Conservation (phyloP, 2,888 invertebrate genomes). For the Volucella inanis region DNA sequence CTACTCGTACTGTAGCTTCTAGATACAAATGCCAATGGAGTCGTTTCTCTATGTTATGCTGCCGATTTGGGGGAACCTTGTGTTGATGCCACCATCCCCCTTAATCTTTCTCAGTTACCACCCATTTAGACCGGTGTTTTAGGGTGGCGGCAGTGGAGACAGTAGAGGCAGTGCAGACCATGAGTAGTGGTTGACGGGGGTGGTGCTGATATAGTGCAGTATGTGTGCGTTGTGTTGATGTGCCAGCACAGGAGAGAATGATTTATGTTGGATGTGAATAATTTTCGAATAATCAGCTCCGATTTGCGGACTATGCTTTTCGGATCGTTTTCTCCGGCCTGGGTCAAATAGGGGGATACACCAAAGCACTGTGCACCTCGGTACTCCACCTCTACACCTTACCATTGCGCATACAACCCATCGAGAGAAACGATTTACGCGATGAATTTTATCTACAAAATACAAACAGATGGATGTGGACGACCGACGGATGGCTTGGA, state of each 20-base stretch:
- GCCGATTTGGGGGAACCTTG: slow-evolving; percentile 50
- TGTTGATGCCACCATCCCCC: slow-evolving; percentile 33
- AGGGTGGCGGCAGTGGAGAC: too few relatives aligned
- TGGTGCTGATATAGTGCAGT: slow-evolving; percentile 2
- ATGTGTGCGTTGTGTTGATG: slow-evolving; percentile 59
- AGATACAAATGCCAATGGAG: slow-evolving; percentile 37
- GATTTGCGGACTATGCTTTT: slow-evolving; percentile 68
- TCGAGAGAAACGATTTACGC: slow-evolving; percentile 69
- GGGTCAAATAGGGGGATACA: background rate
- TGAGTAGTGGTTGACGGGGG: too few relatives aligned
- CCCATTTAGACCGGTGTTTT: slow-evolving; percentile 23
- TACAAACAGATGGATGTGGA: too few relatives aligned
- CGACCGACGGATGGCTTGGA: slow-evolving; percentile 39
- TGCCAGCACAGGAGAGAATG: slow-evolving; percentile 67
- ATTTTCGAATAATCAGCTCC: slow-evolving; percentile 74
- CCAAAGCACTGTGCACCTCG: background rate
- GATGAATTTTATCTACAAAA: slow-evolving; percentile 56
- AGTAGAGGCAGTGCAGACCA: too few relatives aligned
- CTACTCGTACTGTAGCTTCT: slow-evolving; percentile 18
- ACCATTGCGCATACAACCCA: slow-evolving; percentile 15
- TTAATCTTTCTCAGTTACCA: slow-evolving; percentile 53
- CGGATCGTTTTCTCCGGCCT: slow-evolving; percentile 54
- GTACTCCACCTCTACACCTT: slow-evolving; percentile 45
- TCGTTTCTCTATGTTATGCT: slow-evolving; percentile 12
- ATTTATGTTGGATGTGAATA: slow-evolving; percentile 74